Base-by-base conservation (phyloP, 2,888 invertebrate genomes). In the Pyrochroa serraticornis region DNA sequence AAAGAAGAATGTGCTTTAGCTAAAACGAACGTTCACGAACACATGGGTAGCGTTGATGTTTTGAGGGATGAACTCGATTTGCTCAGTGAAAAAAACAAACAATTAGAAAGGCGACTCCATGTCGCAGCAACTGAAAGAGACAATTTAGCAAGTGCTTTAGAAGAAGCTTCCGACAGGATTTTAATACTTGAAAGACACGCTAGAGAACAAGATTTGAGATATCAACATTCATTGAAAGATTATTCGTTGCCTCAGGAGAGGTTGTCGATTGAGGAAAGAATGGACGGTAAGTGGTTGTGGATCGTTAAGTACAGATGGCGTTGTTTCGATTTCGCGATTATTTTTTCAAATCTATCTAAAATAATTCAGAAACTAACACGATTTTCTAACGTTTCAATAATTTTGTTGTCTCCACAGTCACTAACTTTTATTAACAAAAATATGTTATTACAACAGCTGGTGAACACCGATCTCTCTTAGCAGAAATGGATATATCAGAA, bases 101-200 rank as follows among this genome's bases (percentile, higher is more conserved):
- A 96, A 68, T 80, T 97, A 68, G 96, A 97, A 77, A 85, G 90
- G 75, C 83, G 75, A 70, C 83, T 96, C 62, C 86, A 89, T 61
- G 82, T 85, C 62, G 83, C 92, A 6, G 85, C 90, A 9, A 86
- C 88, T 58, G 95, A 97, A 78, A 86, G 94, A 67, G 92, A 95
- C 60, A 85, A 87, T 60, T 82, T 95, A 48, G 84, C 87, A 46
- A 85, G 88, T 46, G 90, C 92, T 58, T 82, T 96, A 54, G 96
- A 97, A 63, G 95, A 96, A 78, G 91, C 95, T 35, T 91, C 92
- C 50, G 95, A 96, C 79, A 85, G 93, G 75, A 93, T 95, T 70
- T 81, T 90, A 68, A 86, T 92, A 69, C 82, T 97, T 68, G 95
- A 97, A 78, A 85, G 91, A 69, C 90, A 92, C 75, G 84, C 89